A percentile compares a stretch with the other conserved stretches of the same genome.
Conservation (phyloP, 2,797 vertebrate species). For the Sebastes cheni region DNA sequence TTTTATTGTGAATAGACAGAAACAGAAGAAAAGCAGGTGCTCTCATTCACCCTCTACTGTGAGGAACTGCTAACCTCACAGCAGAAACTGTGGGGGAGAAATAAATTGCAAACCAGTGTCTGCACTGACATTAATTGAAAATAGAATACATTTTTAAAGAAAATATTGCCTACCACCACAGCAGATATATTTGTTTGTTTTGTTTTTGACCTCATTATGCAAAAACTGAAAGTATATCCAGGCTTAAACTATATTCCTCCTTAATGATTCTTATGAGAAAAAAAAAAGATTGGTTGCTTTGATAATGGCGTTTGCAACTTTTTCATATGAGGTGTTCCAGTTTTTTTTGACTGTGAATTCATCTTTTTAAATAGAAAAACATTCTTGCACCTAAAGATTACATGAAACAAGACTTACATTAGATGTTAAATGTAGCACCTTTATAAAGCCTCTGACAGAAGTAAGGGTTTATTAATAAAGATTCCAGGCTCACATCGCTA, state of each 20-base stretch:
- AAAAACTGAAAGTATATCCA: conserved; percentile 32
- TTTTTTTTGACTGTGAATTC: background rate
- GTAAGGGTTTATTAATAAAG: background rate
- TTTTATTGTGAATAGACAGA: background rate
- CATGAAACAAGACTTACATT: background rate
- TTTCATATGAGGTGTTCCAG: conserved; percentile 15
- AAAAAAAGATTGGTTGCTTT: conserved; percentile 28
- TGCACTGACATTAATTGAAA: conserved; percentile 21
- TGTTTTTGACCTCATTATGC: conserved; percentile 51
- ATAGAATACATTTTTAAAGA: background rate
- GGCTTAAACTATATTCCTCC: conserved; percentile 22
- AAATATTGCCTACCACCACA: conserved; percentile 6
- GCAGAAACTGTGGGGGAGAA: background rate
- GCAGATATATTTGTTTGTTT: conserved; percentile 25
- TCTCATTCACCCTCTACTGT: background rate
- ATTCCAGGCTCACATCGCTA: background rate
- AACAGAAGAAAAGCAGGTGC: background rate
- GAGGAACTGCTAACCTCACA: conserved; percentile 10
- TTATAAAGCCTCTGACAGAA: background rate
- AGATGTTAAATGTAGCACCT: background rate
- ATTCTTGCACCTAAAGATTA: background rate
- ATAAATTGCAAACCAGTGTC: conserved; percentile 5
- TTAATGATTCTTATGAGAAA: conserved; percentile 20
- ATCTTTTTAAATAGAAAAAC: conserved; percentile 14
- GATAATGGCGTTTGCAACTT: conserved; percentile 29